Evolutionary conservation across 1,140 invertebrate species (phyloP).

Genomic region (Ridgeia piscesae): DNA sequence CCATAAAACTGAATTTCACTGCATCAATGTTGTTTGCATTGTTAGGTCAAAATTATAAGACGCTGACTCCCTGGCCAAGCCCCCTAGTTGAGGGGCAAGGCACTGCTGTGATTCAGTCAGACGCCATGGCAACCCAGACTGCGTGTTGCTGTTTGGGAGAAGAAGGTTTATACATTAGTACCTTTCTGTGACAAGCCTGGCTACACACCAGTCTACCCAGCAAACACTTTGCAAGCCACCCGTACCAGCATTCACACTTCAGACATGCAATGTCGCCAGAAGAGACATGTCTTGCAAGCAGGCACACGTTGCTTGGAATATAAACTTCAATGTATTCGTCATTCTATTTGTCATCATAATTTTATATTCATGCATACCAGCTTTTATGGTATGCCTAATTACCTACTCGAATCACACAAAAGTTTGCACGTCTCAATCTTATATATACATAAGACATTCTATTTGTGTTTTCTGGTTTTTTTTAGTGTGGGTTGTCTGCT

Average conservation of each 20-base stretch:
- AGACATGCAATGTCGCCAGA: not conserved
- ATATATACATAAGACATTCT: not conserved
- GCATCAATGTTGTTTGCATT: not conserved
- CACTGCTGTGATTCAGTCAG: not conserved
- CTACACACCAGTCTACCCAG: not conserved
- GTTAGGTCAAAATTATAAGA: not conserved
- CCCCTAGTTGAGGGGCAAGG: not conserved
- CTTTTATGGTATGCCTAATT: not conserved
- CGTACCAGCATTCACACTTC: not conserved
- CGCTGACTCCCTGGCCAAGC: not conserved
- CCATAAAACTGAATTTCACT: constrained; percentile 1
- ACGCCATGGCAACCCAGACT: not conserved
- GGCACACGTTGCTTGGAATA: not conserved
- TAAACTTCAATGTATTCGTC: not conserved
- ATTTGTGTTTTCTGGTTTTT: not conserved
- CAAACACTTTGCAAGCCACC: not conserved
- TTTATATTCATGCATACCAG: not conserved
- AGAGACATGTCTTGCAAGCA: not conserved
- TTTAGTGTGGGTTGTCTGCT: not conserved
- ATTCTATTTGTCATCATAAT: too few species aligned
- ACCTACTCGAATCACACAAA: too few species aligned
- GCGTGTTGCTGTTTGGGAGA: not conserved
- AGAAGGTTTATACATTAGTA: constrained; percentile 4
- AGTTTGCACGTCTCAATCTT: not conserved
- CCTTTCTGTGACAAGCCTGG: not conserved